Evolutionary conservation across 1,140 invertebrate genomes (phyloP), one percentile per base, ranked within the genome.

Genomic region (Drosophila athabasca): DNA sequence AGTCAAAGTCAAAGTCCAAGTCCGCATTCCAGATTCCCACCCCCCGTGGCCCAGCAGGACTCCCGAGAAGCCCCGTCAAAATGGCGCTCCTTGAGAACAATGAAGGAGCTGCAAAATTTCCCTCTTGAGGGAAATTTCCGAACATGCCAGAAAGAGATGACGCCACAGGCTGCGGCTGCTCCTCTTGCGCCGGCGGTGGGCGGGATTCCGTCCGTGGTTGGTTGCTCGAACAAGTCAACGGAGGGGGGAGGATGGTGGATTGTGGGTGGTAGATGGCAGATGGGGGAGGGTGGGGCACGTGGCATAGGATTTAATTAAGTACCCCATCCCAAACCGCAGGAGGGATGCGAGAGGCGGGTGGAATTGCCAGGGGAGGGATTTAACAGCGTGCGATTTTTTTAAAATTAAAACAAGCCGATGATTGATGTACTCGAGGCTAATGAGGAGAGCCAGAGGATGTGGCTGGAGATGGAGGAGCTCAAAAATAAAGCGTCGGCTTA

Each of bases 341-440:
- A 41, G 45, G 43, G 44, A 48, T 26, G 24, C 15, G 3, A 7
- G 4, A 3, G 24, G 24, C 9, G 15, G 9, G 0, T 19, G 9
- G 7, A 31, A 44, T 17, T 24, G 11, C n/a, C 7, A 4, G 15
- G 22, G 26, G 11, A 29, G 15, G 19, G 41, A 49, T 24, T 17
- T 45, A 80, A 79, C 78, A 81, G 79, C 74, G 58, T 77, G 81
- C 62, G 65, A 80, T 85, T 85, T 77, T 54, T 80, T 85, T 84
- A 67, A 85, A 85, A 74, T 85, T 85, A 85, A 85, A 85, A 85
- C 82, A 81, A 87, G 77, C 74, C 64, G 68, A 85, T 85, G 81
- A 85, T 85, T 85, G 81, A 85, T 85, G 81, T 85, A 85, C 81
- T 85, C 81, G 74, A 85, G 58, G 81, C 77, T 85, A 87, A 85